These are phyloP conservation scores for Choristoneura fumiferana DNA, from an alignment of 1,140 invertebrate genomes.

Conservation along the genomic window DNA sequence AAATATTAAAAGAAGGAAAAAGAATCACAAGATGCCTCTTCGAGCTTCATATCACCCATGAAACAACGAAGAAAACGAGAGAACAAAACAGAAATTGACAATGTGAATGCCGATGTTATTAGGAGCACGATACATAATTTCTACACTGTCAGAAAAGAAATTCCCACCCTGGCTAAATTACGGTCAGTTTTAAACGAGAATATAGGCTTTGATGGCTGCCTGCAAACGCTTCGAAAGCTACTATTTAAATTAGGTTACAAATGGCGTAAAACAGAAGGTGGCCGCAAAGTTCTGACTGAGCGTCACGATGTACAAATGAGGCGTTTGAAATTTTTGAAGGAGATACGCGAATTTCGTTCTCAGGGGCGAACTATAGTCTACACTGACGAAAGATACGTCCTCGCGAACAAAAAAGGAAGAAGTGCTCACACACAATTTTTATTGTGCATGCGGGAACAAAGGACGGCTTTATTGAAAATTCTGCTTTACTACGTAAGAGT, in stretches of 20 bases:
- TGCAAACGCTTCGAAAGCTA: conserved; percentile 10
- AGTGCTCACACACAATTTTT: not conserved
- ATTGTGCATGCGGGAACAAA: conserved; percentile 16
- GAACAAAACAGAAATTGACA: conserved; percentile 6
- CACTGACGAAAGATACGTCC: conserved; percentile 21
- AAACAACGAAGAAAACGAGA: not conserved
- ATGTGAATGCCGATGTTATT: not conserved
- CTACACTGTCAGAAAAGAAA: not conserved
- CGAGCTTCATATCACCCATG: not conserved
- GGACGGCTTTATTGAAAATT: conserved; percentile 16
- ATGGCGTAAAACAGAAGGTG: conserved; percentile 18
- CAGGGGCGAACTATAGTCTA: conserved; percentile 23
- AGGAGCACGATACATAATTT: conserved; percentile 14
- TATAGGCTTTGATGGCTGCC: conserved; percentile 9
- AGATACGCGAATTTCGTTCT: conserved; percentile 15
- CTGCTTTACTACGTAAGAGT: conserved; percentile 12
- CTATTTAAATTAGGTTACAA: conserved; percentile 20
- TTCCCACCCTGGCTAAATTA: conserved; percentile 10
- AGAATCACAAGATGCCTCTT: not conserved
- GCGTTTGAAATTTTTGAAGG: conserved; percentile 19
- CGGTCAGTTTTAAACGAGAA: conserved; percentile 9
- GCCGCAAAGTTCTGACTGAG: conserved; percentile 13
- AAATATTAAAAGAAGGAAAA: conserved; percentile 9
- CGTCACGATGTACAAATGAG: conserved; percentile 21
- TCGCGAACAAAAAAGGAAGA: conserved; percentile 14